Conservation (phyloP, 2,888 invertebrate species). For the Alsophila aescularia region DNA sequence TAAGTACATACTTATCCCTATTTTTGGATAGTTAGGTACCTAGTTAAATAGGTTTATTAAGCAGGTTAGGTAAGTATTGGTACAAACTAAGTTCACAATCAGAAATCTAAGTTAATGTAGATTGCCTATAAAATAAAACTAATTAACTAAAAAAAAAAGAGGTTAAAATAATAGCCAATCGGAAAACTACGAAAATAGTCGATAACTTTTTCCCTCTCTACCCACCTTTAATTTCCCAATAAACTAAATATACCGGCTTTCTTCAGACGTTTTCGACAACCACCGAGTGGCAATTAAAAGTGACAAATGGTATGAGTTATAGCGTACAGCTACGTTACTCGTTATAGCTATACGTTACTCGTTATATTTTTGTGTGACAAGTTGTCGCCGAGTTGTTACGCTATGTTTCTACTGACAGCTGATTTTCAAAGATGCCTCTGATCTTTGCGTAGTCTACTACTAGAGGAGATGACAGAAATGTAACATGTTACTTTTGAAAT, state of each 20-base stretch:
- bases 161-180: background rate
- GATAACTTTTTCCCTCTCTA: slow-evolving; percentile 10
- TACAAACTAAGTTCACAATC: no score
- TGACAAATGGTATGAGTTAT: slow-evolving; percentile 80
- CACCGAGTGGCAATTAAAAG: slow-evolving; percentile 82
- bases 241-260: slow-evolving; percentile 77
- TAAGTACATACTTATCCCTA: no score
- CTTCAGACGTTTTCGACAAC: slow-evolving; percentile 70
- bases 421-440: slow-evolving; percentile 63
- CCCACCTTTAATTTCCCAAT: slow-evolving; percentile 70
- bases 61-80: no score
- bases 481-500: slow-evolving; percentile 11
- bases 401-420: slow-evolving; percentile 52
- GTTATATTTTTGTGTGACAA: slow-evolving; percentile 24
- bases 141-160: no score
- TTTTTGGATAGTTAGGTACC: no score
- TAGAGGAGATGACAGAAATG: slow-evolving; percentile 23
- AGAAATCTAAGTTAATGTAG: no score
- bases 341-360: slow-evolving; percentile 6
- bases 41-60: no score
- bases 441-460: slow-evolving; percentile 61
- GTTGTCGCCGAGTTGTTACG: slow-evolving; percentile 46
- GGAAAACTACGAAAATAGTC: background rate
- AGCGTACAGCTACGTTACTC: slow-evolving; percentile 5
- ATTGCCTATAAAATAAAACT: no score